Evolutionary conservation across 2,888 invertebrate genomes (phyloP), one percentile per base, ranked within the genome.

Genomic region (Lepidonotus clava): DNA sequence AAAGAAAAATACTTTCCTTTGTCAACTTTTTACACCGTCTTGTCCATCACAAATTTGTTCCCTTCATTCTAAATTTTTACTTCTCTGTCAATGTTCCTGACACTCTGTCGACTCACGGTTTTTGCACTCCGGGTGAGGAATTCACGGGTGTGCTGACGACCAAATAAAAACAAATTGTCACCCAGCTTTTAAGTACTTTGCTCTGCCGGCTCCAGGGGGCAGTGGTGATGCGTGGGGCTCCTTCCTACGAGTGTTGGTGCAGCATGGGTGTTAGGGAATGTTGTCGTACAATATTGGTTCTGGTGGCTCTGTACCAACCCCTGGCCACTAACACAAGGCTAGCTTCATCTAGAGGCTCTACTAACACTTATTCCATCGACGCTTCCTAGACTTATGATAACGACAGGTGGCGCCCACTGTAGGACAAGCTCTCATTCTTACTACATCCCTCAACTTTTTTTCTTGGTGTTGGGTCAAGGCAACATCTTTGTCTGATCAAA

Each of bases 191-290:
- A 11, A 24, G 5, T 11, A 14, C 56, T n/a, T 38, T 36, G 36
- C 0, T 11, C 36, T 76, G 38, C 14, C 2, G 76, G 76, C 80
- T 80, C 80, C 80, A 80, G 80, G 41, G 80, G 11, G 80, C 46
- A 80, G 80, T 46, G 80, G 80, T 80, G 80, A 46, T 80, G 41
- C 6, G 80, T 80, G 41, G 80, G 80, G 80, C 80, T 80, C 80
- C 41, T 41, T 76, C 40, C 24, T 46, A 80, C 46, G 34, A 80
- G 80, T 46, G 80, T 80, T 80, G 80, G 80, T 80, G 80, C 80
- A 80, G 80, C 80, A 80, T 80, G 80, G 80, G 80, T 80, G 80
- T 80, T 80, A 80, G 80, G 80, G 80, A 46, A 80, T 80, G 80
- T 80, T 80, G 76, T 76, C 24, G 80, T 80, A 41, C 21, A 41